A percentile compares a stretch with the other conserved stretches of the same genome.
These are phyloP conservation scores for Chironomus tepperi DNA, from an alignment of 1,140 invertebrate species.

Conservation along the genomic window DNA sequence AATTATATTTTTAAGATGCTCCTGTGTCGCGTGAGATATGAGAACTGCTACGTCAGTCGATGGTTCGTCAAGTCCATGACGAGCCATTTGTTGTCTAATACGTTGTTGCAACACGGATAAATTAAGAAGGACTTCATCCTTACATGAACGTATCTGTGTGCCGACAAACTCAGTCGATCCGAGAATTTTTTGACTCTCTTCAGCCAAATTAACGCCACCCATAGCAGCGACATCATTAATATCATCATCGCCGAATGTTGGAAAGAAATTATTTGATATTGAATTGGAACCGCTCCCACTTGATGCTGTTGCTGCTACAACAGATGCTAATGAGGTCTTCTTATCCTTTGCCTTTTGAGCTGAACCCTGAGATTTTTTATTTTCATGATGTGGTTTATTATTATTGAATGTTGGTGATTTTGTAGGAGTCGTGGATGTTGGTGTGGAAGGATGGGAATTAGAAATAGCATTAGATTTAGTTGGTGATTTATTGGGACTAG, in stretches of 20 bases:
- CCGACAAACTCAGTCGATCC: slow-evolving; percentile 92
- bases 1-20: slow-evolving; percentile 81
- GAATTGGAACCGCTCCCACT: slow-evolving; percentile 38
- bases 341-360: slow-evolving; percentile 55
- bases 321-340: slow-evolving; percentile 48
- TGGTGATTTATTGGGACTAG: slow-evolving; percentile 16
- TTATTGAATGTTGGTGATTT: slow-evolving; percentile 18
- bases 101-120: slow-evolving; percentile 64
- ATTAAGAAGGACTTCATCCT: slow-evolving; percentile 86
- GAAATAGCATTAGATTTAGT: slow-evolving; percentile 17
- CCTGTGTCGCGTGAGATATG: slow-evolving; percentile 92
- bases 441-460: not conserved
- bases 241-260: slow-evolving; percentile 74
- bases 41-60: slow-evolving; percentile 79
- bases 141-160: slow-evolving; percentile 90
- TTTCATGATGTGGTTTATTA: not conserved
- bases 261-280: slow-evolving; percentile 32
- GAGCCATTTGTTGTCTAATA: slow-evolving; percentile 62
- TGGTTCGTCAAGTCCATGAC: slow-evolving; percentile 80
- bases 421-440: not conserved
- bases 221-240: slow-evolving; percentile 98
- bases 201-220: slow-evolving; percentile 96
- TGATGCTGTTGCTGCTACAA: slow-evolving; percentile 32
- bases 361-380: slow-evolving; percentile 31
- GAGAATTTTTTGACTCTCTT: slow-evolving; percentile 91